Evolutionary conservation across 2,797 vertebrate genomes (phyloP).

Genomic region (Pipistrellus nathusii): DNA sequence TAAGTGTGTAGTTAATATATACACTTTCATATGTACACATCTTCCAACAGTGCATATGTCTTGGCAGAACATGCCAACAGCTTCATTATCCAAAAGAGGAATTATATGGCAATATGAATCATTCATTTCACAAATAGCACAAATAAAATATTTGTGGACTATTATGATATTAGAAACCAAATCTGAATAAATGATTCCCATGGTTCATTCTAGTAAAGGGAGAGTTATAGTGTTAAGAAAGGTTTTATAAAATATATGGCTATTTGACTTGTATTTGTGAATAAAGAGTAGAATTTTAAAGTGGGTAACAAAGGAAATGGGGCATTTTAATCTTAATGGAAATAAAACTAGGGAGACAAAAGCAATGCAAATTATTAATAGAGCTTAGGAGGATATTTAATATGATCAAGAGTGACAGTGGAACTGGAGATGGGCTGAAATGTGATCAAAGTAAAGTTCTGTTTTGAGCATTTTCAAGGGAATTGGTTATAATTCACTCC

Average conservation of each 20-base stretch:
- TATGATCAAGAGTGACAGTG: no score
- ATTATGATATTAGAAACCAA: constrained; percentile 40
- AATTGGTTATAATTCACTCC: no score
- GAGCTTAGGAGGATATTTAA: background rate
- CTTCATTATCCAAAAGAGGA: constrained; percentile 9
- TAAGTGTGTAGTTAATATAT: background rate
- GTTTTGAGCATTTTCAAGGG: background rate
- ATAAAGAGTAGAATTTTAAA: constrained; percentile 39
- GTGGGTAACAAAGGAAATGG: background rate
- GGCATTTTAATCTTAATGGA: background rate
- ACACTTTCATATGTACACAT: background rate
- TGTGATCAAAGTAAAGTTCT: background rate
- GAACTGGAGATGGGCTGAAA: background rate
- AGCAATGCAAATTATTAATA: background rate
- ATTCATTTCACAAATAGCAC: background rate
- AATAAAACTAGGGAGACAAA: background rate
- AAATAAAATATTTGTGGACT: background rate
- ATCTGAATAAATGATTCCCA: background rate
- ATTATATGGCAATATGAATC: background rate
- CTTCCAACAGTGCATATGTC: background rate
- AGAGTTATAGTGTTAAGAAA: background rate
- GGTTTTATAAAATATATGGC: background rate
- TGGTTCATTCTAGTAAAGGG: background rate
- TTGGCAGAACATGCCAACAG: background rate
- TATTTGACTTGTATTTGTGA: background rate